Base-by-base conservation (phyloP, 2,888 invertebrate genomes). In the Leucozona laternaria region DNA sequence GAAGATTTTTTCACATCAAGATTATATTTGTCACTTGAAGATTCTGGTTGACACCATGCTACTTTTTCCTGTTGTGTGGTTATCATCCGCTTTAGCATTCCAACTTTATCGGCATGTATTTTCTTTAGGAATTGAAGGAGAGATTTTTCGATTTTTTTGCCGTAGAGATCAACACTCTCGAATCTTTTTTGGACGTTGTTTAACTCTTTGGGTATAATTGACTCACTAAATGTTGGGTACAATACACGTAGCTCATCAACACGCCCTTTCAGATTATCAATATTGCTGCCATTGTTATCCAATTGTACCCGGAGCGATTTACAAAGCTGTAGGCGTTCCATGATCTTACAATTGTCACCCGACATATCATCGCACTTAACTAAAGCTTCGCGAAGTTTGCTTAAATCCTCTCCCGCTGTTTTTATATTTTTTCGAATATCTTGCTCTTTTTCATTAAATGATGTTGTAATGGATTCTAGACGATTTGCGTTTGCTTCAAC, bases 351-450 rank as follows among this genome's bases (percentile, higher is more conserved):
- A 89, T 97, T 97, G 89, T 97, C 96, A 0, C 98, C 98, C 4
- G 97, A 96, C 93, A 97, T 94, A 90, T 97, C 97, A 90, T 98
- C 98, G 90, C 97, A 97, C 91, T 96, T 96, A 53, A 97, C 96
- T n/a, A 97, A 95, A 53, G 96, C 95, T 90, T 97, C 97, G 20
- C 97, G 95, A 22, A 97, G 93, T 91, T 95, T 95, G 17, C 95
- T 95, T 0, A 97, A 94, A 83, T 93, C 94, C 82, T 96, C 96
- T 5, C 95, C 95, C 0, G 95, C 94, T 6, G 93, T 93, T 92
- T 97, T 97, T 20, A 97, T 95, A 28, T 95, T 95, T 60, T 94
- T 94, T 88, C 96, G 95, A 7, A 97, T 93, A 75, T 94, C 94
- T 86, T 94, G 95, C 91, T 97, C 97, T 90, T 95, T 95, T 70